Evolutionary conservation across 2,797 vertebrate species (phyloP).

Genomic region (Bufotes viridis): DNA sequence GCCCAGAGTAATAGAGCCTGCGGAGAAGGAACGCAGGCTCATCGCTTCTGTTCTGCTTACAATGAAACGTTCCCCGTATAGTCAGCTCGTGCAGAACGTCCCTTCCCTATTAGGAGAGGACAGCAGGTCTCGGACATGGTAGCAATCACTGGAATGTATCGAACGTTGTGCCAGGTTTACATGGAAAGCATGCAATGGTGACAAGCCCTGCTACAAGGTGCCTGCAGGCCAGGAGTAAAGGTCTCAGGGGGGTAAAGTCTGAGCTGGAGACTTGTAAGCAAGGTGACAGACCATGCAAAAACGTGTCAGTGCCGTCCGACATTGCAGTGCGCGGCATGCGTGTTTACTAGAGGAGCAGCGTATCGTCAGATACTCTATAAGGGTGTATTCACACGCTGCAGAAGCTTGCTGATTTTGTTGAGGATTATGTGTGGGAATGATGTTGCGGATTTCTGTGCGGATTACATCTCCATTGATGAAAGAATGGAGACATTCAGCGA

Average conservation of each 20-base stretch:
- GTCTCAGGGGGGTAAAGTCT: slow-evolving; percentile 15
- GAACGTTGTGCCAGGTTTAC: slow-evolving; percentile 2
- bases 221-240: neutral
- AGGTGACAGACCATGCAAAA: neutral
- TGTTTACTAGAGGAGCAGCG: neutral
- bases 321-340: neutral
- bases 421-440: no score
- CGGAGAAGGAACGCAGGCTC: no score
- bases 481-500: no score
- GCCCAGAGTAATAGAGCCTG: no score
- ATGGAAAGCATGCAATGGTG: neutral
- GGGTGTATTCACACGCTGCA: no score
- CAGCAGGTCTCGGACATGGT: neutral
- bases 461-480: no score
- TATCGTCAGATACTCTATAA: no score
- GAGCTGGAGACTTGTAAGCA: neutral
- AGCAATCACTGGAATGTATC: neutral
- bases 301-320: neutral
- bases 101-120: slow-evolving; percentile 3
- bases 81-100: neutral
- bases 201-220: neutral
- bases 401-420: no score
- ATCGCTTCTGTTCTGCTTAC: no score
- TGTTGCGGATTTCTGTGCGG: no score
- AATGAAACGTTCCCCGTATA: neutral